These are phyloP conservation scores for Cyclophora albipunctata DNA, from an alignment of 2,888 invertebrate genomes.

Conservation along the genomic window DNA sequence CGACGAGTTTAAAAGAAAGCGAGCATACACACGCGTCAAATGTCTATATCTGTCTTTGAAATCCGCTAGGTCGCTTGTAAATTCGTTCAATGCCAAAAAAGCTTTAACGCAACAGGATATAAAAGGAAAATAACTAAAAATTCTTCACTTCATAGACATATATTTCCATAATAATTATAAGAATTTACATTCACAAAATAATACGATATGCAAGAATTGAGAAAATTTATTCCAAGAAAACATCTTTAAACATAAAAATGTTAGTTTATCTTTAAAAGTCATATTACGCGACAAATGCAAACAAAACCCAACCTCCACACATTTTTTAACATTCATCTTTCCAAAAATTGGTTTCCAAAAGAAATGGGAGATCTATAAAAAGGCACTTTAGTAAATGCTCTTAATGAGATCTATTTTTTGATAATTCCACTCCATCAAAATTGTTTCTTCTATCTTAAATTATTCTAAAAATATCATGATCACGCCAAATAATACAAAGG, in stretches of 20 bases:
- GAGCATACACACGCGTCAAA: too few relatives aligned
- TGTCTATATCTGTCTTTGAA: too few relatives aligned
- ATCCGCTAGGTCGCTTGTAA: too few relatives aligned
- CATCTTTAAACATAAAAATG: slow-evolving; percentile 47
- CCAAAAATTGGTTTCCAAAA: slow-evolving; percentile 44
- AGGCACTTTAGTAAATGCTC: slow-evolving; percentile 48
- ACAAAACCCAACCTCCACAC: slow-evolving; percentile 38
- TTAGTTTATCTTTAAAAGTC: slow-evolving; percentile 47
- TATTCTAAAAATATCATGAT: slow-evolving; percentile 34
- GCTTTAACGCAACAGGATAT: neutral
- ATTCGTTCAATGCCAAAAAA: too few relatives aligned
- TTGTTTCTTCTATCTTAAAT: slow-evolving; percentile 39
- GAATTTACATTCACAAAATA: slow-evolving; percentile 52
- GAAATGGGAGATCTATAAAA: slow-evolving; percentile 58
- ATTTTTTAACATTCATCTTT: slow-evolving; percentile 36
- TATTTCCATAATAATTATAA: slow-evolving; percentile 42
- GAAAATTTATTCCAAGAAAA: slow-evolving; percentile 49
- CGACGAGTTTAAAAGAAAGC: too few relatives aligned
- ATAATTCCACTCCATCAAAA: slow-evolving; percentile 48
- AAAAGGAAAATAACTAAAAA: slow-evolving; percentile 19
- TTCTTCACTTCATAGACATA: slow-evolving; percentile 42
- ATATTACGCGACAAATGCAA: slow-evolving; percentile 33
- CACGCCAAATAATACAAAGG: slow-evolving; percentile 63
- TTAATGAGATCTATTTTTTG: slow-evolving; percentile 67
- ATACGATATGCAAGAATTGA: slow-evolving; percentile 48